Evolutionary conservation across 2,888 invertebrate species (phyloP).

Genomic region (Watsonalla binaria): DNA sequence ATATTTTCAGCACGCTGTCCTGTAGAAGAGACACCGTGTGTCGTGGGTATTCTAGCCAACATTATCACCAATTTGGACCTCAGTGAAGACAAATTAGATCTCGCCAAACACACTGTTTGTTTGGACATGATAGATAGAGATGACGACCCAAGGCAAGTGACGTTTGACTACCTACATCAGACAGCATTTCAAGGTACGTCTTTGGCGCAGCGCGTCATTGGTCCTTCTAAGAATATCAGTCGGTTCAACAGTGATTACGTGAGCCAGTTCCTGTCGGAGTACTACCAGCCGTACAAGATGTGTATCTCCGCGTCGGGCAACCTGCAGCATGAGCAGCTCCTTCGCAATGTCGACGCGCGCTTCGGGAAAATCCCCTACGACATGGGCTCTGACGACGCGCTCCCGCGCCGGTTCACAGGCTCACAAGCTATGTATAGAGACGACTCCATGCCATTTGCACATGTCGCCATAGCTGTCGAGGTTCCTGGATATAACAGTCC

Average conservation of each 20-base stretch:
- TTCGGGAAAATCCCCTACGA: conserved; percentile 67
- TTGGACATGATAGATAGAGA: conserved; percentile 51
- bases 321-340: conserved; percentile 81
- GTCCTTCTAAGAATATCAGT: conserved; percentile 82
- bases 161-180: conserved; percentile 68
- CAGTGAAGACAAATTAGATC: conserved; percentile 32
- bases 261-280: conserved; percentile 28
- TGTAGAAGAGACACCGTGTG: conserved; percentile 12
- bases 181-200: conserved; percentile 72
- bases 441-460: conserved; percentile 61
- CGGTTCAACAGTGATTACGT: conserved; percentile 67
- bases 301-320: conserved; percentile 85
- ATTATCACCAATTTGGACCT: conserved; percentile 37
- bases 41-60: conserved; percentile 31
- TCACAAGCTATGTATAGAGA: conserved; percentile 38
- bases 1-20: conserved; percentile 36
- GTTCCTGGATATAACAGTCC: conserved; percentile 51
- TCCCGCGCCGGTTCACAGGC: conserved; percentile 34
- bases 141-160: conserved; percentile 42
- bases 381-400: conserved; percentile 17
- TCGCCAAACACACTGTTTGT: conserved; percentile 41
- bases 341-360: conserved; percentile 69
- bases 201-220: conserved; percentile 64
- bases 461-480: conserved; percentile 66
- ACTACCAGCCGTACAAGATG: conserved; percentile 76